phyloP scores from a whole-genome alignment of 2,113 vertebrate species.

The Centropus unirufus region DNA sequence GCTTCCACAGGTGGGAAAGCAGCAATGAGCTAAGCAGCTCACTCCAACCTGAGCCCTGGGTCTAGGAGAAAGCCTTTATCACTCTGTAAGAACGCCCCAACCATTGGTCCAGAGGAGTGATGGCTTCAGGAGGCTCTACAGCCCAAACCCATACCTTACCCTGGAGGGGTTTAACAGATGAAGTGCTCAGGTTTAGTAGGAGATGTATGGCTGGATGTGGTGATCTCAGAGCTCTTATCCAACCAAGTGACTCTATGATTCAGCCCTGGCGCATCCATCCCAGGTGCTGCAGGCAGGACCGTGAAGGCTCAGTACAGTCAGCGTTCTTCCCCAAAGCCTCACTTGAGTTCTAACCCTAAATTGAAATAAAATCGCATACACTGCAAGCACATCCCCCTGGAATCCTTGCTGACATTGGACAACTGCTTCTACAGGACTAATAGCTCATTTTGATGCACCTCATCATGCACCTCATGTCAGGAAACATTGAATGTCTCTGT shows the following conservation, averaged over 20 bases:
- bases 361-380: no score
- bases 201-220: no score
- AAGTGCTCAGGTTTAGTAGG: no score
- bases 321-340: neutral
- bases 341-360: neutral
- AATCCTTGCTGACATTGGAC: neutral
- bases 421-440: neutral
- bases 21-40: neutral
- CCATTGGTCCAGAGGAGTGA: accelerated
- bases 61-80: neutral
- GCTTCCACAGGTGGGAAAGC: neutral
- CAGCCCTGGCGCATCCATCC: neutral
- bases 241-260: no score
- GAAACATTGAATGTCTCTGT: neutral
- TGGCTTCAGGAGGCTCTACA: neutral
- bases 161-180: no score
- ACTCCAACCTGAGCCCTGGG: neutral
- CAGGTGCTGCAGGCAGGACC: neutral
- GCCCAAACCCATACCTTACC: neutral
- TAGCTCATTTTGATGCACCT: neutral
- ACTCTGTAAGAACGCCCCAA: neutral
- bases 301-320: accelerated
- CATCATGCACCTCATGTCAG: accelerated
- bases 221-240: no score
- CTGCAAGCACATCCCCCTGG: no score